These are phyloP conservation scores for Hydroisotoma schaefferi DNA, from an alignment of 2,888 invertebrate genomes.

Conservation along the genomic window DNA sequence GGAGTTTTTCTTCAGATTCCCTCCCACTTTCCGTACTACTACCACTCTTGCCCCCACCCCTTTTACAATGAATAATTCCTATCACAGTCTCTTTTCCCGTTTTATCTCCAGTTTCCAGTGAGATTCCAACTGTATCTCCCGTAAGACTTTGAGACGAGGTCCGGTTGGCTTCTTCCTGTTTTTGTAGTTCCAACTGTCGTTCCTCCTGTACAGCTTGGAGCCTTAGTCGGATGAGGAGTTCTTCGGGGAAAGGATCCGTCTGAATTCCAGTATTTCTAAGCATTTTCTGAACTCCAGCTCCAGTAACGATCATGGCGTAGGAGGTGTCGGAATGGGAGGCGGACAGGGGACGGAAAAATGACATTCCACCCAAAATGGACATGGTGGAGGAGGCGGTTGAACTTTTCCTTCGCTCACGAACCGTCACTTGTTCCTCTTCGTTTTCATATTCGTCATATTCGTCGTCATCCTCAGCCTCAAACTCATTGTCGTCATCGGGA, in stretches of 20 bases:
- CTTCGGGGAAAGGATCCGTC: constrained; percentile 47
- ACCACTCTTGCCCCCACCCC: constrained; percentile 9
- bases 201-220: constrained; percentile 45
- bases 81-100: constrained; percentile 10
- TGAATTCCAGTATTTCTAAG: constrained; percentile 43
- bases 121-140: no score
- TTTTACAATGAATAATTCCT: neutral
- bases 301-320: constrained; percentile 24
- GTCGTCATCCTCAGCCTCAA: constrained; percentile 65
- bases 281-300: constrained; percentile 29
- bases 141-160: no score
- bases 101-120: no score
- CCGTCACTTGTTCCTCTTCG: constrained; percentile 43
- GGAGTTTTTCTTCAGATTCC: constrained; percentile 33
- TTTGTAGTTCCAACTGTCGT: constrained; percentile 15
- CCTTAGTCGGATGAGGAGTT: constrained; percentile 37
- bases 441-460: constrained; percentile 51
- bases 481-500: constrained; percentile 58
- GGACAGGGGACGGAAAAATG: constrained; percentile 34
- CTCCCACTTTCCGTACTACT: constrained; percentile 35
- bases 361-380: constrained; percentile 16
- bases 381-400: constrained; percentile 42
- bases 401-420: constrained; percentile 40
- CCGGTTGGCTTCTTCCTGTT: neutral
- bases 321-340: constrained; percentile 37